Evolutionary conservation across 2,797 vertebrate genomes (phyloP).

Genomic region (Eptatretus atami): DNA sequence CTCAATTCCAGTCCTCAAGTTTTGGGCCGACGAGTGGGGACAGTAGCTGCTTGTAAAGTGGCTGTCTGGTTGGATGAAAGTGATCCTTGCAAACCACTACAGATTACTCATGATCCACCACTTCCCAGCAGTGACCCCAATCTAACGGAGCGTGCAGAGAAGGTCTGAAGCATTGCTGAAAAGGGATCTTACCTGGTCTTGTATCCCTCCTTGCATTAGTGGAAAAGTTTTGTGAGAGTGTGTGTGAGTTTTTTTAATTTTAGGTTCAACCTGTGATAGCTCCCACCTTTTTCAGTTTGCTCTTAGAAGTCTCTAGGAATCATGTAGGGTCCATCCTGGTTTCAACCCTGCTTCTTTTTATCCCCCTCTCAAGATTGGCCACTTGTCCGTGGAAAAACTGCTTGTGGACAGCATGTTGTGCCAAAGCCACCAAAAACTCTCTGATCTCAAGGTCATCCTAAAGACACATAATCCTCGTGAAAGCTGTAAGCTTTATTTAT

Average conservation of each 20-base stretch:
- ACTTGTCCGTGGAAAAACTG: conserved; percentile 1
- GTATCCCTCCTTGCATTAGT: too few species aligned
- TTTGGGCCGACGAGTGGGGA: neutral
- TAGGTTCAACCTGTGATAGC: too few species aligned
- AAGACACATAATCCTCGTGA: neutral
- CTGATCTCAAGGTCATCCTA: neutral
- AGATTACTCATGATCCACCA: conserved; percentile 1
- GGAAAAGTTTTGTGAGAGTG: too few species aligned
- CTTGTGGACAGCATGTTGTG: neutral
- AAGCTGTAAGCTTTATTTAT: neutral
- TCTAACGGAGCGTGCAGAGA: neutral
- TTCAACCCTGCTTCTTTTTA: too few species aligned
- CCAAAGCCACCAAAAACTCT: neutral
- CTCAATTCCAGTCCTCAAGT: neutral
- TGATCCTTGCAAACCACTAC: conserved; percentile 1
- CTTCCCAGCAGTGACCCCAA: neutral
- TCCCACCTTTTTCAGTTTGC: too few species aligned
- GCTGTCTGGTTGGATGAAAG: neutral
- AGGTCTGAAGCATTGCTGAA: neutral
- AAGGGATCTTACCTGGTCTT: neutral
- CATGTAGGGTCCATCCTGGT: too few species aligned
- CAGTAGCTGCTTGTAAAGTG: neutral
- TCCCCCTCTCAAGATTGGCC: neutral
- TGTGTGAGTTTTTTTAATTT: too few species aligned
- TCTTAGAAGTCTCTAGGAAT: too few species aligned